Percentiles rank a stretch among this genome's conserved stretches.
These are phyloP conservation scores for Spodoptera picta DNA, from an alignment of 2,888 invertebrate species.

Conservation along the genomic window DNA sequence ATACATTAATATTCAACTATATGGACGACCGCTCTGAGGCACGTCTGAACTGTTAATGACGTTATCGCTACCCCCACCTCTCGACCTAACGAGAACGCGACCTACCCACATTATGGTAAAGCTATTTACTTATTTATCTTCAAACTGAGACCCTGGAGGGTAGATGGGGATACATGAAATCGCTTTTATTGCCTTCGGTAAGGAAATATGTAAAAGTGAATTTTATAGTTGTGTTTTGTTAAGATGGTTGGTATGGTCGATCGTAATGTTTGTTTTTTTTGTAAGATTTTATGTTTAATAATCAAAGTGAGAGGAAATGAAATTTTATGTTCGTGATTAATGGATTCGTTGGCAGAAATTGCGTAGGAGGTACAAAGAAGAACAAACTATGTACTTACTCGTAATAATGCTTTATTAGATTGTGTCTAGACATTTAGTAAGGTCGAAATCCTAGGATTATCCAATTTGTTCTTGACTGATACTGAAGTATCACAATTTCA, in stretches of 20 bases:
- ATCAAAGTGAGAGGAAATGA: no score
- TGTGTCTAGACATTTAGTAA: no score
- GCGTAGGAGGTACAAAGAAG: no score
- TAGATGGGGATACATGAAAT: conserved; percentile 25
- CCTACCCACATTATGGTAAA: conserved; percentile 47
- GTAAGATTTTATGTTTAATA: no score
- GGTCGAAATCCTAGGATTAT: no score
- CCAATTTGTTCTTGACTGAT: no score
- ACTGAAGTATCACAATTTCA: no score
- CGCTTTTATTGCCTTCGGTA: conserved; percentile 26
- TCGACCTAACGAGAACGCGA: conserved; percentile 34
- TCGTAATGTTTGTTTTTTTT: neutral
- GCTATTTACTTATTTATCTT: conserved; percentile 45
- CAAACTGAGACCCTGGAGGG: conserved; percentile 7
- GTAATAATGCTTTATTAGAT: no score
- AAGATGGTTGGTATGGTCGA: neutral
- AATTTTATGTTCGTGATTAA: no score
- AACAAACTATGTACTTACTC: no score
- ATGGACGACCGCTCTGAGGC: conserved; percentile 35
- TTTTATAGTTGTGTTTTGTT: no score
- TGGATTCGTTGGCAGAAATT: no score
- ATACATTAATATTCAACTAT: conserved; percentile 47
- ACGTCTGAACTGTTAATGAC: conserved; percentile 43
- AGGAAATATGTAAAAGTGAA: neutral
- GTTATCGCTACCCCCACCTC: conserved; percentile 39